A percentile compares a stretch with the other conserved stretches of the same genome.
phyloP scores from a whole-genome alignment of 2,888 invertebrate genomes.

The Nowickia ferox region DNA sequence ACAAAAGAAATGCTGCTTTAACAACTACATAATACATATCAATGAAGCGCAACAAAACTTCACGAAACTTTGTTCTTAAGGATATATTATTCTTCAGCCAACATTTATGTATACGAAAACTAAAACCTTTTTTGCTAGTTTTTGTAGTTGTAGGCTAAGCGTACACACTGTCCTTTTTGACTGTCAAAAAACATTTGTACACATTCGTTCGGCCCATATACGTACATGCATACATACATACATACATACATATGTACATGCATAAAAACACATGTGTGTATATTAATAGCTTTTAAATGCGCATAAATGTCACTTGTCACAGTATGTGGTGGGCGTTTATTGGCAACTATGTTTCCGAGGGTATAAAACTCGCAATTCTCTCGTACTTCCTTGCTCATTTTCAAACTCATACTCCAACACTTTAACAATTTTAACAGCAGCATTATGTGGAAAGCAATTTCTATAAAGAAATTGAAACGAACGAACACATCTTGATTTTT shows the following conservation, averaged over 20 bases:
- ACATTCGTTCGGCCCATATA: background rate
- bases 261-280: background rate
- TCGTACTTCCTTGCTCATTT: background rate
- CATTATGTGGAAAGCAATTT: background rate
- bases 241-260: background rate
- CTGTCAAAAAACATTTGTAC: slow-evolving; percentile 31
- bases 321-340: slow-evolving; percentile 71
- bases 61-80: slow-evolving; percentile 8
- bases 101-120: background rate
- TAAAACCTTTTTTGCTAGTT: background rate
- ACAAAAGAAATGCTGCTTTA: too few relatives aligned
- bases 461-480: slow-evolving; percentile 38
- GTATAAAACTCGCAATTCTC: slow-evolving; percentile 12
- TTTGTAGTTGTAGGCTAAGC: background rate
- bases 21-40: too few relatives aligned
- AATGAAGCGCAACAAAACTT: background rate
- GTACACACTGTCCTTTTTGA: slow-evolving; percentile 26
- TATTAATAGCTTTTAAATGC: slow-evolving; percentile 69
- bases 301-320: slow-evolving; percentile 72
- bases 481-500: slow-evolving; percentile 58
- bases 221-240: background rate
- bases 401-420: slow-evolving; percentile 20
- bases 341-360: slow-evolving; percentile 51
- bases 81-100: background rate
- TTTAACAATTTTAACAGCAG: slow-evolving; percentile 32